A percentile compares a stretch with the other conserved stretches of the same genome.
Evolutionary conservation across 2,888 invertebrate species (phyloP).

Genomic region (Proisotoma minuta): DNA sequence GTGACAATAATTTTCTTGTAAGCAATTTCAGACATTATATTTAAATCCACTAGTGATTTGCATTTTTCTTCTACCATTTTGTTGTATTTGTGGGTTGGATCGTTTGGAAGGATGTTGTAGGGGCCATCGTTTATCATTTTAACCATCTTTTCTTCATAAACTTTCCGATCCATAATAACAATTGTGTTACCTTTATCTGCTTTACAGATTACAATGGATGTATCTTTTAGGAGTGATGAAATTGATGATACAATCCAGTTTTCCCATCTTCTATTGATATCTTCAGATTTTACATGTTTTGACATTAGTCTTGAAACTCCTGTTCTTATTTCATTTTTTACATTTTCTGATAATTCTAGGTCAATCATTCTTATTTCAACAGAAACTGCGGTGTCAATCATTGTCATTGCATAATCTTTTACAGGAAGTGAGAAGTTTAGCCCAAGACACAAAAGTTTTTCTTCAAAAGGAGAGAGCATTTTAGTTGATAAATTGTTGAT

Average conservation of each 20-base stretch:
- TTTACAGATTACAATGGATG: background rate
- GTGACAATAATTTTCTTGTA: background rate
- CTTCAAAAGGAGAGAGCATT: background rate
- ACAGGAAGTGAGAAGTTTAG: background rate
- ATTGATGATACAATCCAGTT: background rate
- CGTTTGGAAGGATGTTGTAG: background rate
- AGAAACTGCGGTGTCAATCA: background rate
- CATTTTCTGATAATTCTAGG: background rate
- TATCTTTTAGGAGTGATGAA: background rate
- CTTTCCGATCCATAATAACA: background rate
- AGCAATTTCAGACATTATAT: background rate
- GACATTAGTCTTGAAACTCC: background rate
- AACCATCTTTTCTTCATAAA: background rate
- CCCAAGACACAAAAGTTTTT: background rate
- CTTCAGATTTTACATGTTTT: background rate
- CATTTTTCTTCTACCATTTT: background rate
- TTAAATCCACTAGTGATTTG: background rate
- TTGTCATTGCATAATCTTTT: background rate
- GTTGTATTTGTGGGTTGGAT: background rate
- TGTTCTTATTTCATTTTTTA: background rate
- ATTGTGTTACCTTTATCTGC: slow-evolving; percentile 11
- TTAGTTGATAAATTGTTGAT: background rate
- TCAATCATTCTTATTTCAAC: background rate
- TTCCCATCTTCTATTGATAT: background rate
- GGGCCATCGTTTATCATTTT: background rate